Base-by-base conservation (phyloP, 2,797 vertebrate genomes). In the Cirrhinus molitorella region DNA sequence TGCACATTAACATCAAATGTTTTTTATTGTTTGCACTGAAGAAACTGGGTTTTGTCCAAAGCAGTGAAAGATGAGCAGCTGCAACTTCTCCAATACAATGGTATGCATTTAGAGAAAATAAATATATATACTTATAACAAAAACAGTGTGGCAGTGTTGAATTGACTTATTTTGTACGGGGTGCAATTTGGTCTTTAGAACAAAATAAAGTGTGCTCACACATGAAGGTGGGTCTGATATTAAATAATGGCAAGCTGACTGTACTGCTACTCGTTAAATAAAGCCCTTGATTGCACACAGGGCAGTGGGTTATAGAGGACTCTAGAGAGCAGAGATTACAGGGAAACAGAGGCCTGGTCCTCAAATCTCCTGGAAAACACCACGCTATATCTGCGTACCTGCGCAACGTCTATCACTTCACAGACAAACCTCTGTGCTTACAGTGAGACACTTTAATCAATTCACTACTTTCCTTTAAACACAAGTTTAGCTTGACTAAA, bases 341-440 rank as follows among this genome's bases (percentile, higher is more conserved):
- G 49, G 89, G 88, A 51, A 89, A 92, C 59, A 83, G 83, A 76
- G 91, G 89, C 12, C 88, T 92, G n/a, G 89, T 92, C 57, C 79
- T 92, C 51, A 92, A 92, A 71, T 90, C 90, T 28, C 82, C 83
- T n/a, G 91, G 89, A 23, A 81, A 72, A 67, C 91, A 92, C 78
- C 90, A 92, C 67, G 91, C 91, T 53, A 89, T 91, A 23, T 83
- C 91, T 25, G 82, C 90, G 0, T 65, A 88, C 45, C 57, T 92
- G 17, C 66, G 17, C 55, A 83, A 68, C n/a, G 49, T 75, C 31
- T 90, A 70, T 81, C 67, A 89, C 65, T 89, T 92, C 78, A 83
- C 25, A 47, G 82, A 89, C 65, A 83, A 76, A 77, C 89, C 89
- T 3, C 87, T 92, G 28, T 84, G 84, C 49, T 74, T 92, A 61